Evolutionary conservation across 2,888 invertebrate species (phyloP), one percentile per base, ranked within the genome.

Genomic region (Drosophila flavopinicola): DNA sequence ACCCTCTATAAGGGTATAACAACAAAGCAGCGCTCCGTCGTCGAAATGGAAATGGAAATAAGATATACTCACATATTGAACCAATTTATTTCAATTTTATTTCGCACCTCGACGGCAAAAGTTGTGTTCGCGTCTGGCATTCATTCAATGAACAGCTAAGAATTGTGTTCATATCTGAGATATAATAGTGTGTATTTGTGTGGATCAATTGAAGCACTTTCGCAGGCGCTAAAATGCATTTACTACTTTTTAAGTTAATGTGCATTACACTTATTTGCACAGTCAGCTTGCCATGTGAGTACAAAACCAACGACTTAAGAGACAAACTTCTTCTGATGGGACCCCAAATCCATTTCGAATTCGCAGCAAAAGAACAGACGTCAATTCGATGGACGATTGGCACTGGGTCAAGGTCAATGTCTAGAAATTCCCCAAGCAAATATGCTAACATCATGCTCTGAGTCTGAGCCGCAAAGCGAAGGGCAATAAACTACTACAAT

Each of bases 71-170:
- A 60, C 35, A 74, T 75, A 75, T 77, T 78, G 83, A 56, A 69
- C 83, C 78, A 83, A 83, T 87, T 87, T 85, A 87, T 85, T 87
- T 87, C 67, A 85, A 87, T 83, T 72, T 75, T 64, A 72, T 49
- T 87, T 78, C 63, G 66, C 70, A 82, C 76, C 69, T 74, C 71
- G 65, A 52, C 66, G 65, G 63, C 67, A 54, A 44, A 67, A 64
- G 83, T 87, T 76, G 85, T 85, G 69, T 15, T 25, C 54, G 60
- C 58, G 37, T 51, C 56, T 11, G 13, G 15, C 30, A 41, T 45
- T n/a, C n/a, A n/a, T n/a, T 72, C 29, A 48, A 64, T 64, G 58
- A 54, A 49, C 54, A 42, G 51, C 39, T 69, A 44, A 69, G 64
- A 56, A 58, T 52, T 39, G 35, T 35, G 57, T 35, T 33, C 13